Base-by-base conservation (phyloP, 1,140 invertebrate species). In the Aphidius gifuensis region DNA sequence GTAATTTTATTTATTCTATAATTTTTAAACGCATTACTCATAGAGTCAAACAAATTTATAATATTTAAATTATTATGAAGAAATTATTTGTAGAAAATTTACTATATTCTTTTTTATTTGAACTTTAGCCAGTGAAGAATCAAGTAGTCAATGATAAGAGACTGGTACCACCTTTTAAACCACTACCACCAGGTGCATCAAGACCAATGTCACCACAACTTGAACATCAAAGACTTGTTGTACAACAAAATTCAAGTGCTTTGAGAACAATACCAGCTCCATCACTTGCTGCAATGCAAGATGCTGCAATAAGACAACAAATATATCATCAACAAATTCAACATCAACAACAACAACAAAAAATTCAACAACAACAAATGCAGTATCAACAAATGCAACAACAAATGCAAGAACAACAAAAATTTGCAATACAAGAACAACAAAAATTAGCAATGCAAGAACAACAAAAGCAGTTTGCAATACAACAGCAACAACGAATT, bases 101-200 rank as follows among this genome's bases (percentile, higher is more conserved):
- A 55, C 11, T 55, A 11, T n/a, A 42, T 8, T 55, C n/a, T 55
- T 53, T 9, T 16, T 43, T 55, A 40, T 39, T 44, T 16, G 1
- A 32, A 55, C 66, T 64, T 3, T 60, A 76, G 76, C 66, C 61
- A 6, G 54, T 56, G 1, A 68, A 51, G 7, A 32, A 32, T 32
- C 23, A 32, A 32, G 23, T 32, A 32, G 23, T 32, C 4, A 32
- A 32, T 2, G 23, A 54, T 32, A 40, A 64, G 48, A 60, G 67
- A 11, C 66, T 67, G 16, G 76, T 92, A 6, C 91, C 91, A 23
- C 85, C 89, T 0, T 92, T 92, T 71, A 88, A 86, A 67, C 91
- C 91, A 0, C 83, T 92, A 61, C 88, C 89, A 46, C 82, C 86
- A 3, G 88, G 87, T 58, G 80, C 75, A 2, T 70, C 71, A 1